Evolutionary conservation across 92 coral and sea anemone genomes (phyloP).

Genomic region (Porites evermanni): DNA sequence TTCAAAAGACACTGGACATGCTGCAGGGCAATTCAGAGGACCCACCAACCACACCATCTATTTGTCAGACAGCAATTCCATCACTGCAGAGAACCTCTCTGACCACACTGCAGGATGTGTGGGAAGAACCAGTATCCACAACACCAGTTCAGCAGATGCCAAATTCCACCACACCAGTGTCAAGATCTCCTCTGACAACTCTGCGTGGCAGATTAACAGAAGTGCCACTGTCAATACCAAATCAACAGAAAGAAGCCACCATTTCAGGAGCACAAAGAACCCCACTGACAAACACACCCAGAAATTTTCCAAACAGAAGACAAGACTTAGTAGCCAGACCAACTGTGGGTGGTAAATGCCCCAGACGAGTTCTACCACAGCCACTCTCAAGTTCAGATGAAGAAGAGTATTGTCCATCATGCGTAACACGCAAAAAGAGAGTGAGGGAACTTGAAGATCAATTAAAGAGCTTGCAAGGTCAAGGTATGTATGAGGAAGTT

Average conservation of each 20-base stretch:
- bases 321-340: neutral
- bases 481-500: neutral
- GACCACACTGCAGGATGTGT: slow-evolving; percentile 2
- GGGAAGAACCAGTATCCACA: neutral
- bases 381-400: neutral
- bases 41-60: neutral
- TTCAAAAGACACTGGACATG: slow-evolving; percentile 16
- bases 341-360: slow-evolving; percentile 17
- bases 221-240: neutral
- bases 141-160: neutral
- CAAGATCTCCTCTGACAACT: neutral
- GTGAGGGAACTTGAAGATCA: slow-evolving; percentile 11
- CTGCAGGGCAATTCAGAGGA: neutral
- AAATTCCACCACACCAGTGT: neutral
- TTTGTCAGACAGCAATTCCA: neutral
- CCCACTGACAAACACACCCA: slow-evolving; percentile 1
- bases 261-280: neutral
- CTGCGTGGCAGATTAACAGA: neutral
- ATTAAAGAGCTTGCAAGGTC: slow-evolving; percentile 4
- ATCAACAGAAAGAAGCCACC: neutral
- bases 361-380: neutral
- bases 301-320: neutral
- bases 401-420: neutral
- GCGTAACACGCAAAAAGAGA: neutral
- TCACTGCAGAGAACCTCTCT: neutral